Percentiles rank a stretch among this genome's conserved stretches.
Conservation (phyloP, 1,140 invertebrate genomes). For the Chionoecetes opilio region DNA sequence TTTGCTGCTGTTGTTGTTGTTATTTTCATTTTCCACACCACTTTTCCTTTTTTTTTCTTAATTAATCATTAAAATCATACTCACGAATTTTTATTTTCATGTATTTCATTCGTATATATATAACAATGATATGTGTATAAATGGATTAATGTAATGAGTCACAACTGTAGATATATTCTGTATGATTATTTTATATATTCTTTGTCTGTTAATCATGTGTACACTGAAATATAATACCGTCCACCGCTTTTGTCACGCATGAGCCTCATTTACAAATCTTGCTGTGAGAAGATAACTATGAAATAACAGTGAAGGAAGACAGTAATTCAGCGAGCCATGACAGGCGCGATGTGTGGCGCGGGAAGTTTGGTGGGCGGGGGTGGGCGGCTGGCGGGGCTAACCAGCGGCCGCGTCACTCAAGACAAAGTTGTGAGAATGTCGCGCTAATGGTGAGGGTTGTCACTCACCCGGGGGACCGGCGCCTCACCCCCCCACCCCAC, state of each 20-base stretch:
- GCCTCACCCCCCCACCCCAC: too few relatives aligned
- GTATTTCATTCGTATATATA: neutral
- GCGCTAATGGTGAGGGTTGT: neutral
- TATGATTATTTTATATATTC: neutral
- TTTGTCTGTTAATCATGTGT: neutral
- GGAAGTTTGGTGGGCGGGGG: neutral
- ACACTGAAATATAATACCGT: neutral
- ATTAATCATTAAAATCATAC: neutral
- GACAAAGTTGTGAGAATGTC: conserved; percentile 27
- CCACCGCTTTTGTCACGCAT: neutral
- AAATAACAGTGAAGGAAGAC: neutral
- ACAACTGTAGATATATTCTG: too few relatives aligned
- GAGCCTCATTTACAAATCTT: neutral
- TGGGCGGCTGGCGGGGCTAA: neutral
- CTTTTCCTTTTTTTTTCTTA: neutral
- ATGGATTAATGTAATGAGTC: neutral
- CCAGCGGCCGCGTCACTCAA: neutral
- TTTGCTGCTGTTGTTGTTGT: neutral
- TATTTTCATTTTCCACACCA: neutral
- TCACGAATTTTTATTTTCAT: neutral
- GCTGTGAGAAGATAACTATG: neutral
- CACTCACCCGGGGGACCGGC: neutral
- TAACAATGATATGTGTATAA: neutral
- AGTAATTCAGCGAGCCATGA: neutral
- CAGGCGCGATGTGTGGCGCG: neutral